These are phyloP conservation scores for Spermophilus dauricus DNA, from an alignment of 2,113 vertebrate species.

Conservation along the genomic window DNA sequence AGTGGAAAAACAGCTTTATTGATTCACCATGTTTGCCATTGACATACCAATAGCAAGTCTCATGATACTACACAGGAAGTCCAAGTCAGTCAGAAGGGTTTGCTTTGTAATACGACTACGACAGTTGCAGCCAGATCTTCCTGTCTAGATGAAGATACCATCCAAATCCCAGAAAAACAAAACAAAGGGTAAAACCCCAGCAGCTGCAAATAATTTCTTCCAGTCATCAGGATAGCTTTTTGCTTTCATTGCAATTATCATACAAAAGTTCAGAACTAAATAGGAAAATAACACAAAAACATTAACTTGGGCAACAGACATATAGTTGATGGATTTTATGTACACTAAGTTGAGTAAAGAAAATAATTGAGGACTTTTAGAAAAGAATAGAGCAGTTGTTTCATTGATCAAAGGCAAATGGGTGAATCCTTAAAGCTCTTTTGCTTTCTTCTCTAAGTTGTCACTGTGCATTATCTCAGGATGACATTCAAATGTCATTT, in stretches of 20 bases:
- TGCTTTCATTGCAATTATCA: slow-evolving; percentile 48
- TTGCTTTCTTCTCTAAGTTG: not conserved
- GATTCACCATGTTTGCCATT: slow-evolving; percentile 50
- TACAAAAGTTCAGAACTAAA: slow-evolving; percentile 12
- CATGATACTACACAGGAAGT: slow-evolving; percentile 58
- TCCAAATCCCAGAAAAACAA: slow-evolving; percentile 65
- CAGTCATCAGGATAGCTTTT: slow-evolving; percentile 42
- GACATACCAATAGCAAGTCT: slow-evolving; percentile 8
- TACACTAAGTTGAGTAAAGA: not conserved
- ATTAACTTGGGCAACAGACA: not conserved
- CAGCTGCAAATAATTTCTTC: slow-evolving; percentile 72
- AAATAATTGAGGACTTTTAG: not conserved
- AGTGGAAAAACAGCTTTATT: slow-evolving; percentile 64
- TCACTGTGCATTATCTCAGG: not conserved
- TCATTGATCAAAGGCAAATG: slow-evolving; percentile 19
- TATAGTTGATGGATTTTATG: not conserved
- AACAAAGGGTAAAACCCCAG: slow-evolving; percentile 21
- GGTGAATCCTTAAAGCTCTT: not conserved
- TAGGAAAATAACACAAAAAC: slow-evolving; percentile 23
- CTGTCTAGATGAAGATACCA: slow-evolving; percentile 61
- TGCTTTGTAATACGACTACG: not conserved
- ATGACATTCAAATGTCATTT: not conserved
- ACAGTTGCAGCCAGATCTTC: slow-evolving; percentile 52
- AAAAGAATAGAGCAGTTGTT: not conserved
- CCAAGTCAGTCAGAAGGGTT: slow-evolving; percentile 7